Evolutionary conservation across 1,140 invertebrate species (phyloP), one percentile per base, ranked within the genome.

Genomic region (Oreohelix idahoensis): DNA sequence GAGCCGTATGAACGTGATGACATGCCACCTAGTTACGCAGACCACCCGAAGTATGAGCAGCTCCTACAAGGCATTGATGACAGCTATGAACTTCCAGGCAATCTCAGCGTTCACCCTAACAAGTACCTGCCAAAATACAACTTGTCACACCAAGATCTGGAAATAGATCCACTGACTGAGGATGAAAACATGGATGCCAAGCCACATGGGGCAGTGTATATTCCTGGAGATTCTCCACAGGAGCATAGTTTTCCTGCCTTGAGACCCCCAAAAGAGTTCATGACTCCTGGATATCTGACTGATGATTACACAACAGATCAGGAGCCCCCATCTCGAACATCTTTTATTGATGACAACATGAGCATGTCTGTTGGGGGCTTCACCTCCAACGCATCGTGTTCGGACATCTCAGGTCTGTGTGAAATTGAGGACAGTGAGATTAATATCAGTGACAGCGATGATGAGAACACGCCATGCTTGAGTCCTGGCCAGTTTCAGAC

Each of bases 371-470:
- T 94, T 77, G 94, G 94, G 77, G 94, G 94, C 70, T 95, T 94
- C 73, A 95, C 95, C 10, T 92, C 92, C 84, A 96, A 92, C 77
- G 92, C 90, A 17, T 92, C 92, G 15, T 90, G 96, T 90, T 97
- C 96, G 92, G 96, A 97, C 92, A 94, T 97, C 76, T 97, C 96
- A 36, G 94, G 90, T 23, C 81, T 98, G 45, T 98, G 97, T 94
- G 97, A 97, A 94, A 97, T 98, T 89, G 97, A 97, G 93, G 97
- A 97, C 93, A 92, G 90, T 84, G 91, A 92, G 81, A 85, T 89
- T 15, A 92, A 92, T 77, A 70, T 85, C 8, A 89, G 86, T 88
- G 91, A 91, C 4, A 87, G 84, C 80, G 87, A 84, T 70, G 87
- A 84, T 83, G 86, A 87, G 26, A 75, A 83, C 63, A 84, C 79